These are phyloP conservation scores for Columba livia DNA, from an alignment of 2,113 vertebrate genomes.

Conservation along the genomic window DNA sequence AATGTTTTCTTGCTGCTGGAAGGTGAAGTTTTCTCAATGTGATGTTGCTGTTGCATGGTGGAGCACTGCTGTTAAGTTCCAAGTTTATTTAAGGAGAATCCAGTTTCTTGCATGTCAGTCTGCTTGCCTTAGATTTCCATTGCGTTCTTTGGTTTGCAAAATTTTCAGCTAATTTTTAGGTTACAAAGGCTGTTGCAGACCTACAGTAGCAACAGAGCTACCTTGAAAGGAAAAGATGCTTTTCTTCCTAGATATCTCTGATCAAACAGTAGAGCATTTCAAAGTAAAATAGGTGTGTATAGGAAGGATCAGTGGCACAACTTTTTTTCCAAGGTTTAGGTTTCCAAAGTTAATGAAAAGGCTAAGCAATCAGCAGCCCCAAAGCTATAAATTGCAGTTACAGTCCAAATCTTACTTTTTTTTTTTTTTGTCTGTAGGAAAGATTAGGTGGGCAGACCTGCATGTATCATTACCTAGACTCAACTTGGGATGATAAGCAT, in stretches of 20 bases:
- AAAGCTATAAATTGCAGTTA: not conserved
- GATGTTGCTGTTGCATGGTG: not conserved
- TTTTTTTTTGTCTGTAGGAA: not conserved
- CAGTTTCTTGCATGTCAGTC: not conserved
- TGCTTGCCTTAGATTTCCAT: accelerated
- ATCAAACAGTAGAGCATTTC: not conserved
- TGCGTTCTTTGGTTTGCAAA: not conserved
- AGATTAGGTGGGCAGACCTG: not conserved
- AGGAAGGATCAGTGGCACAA: not conserved
- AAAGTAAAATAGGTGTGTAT: not conserved
- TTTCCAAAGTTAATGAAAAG: not conserved
- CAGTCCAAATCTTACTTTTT: not conserved
- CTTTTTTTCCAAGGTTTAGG: not conserved
- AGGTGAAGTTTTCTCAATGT: not conserved
- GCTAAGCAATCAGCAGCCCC: not conserved
- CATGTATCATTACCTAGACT: not conserved
- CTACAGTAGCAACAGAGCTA: not conserved
- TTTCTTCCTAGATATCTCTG: not conserved
- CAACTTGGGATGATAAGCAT: not conserved
- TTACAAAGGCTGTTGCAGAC: not conserved
- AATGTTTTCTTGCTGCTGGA: not conserved
- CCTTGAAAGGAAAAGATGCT: not conserved
- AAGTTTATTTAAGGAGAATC: not conserved
- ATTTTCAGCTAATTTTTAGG: not conserved
- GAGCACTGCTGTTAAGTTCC: not conserved